Conservation (phyloP, 2,113 vertebrate genomes). For the Cephalopterus ornatus region DNA sequence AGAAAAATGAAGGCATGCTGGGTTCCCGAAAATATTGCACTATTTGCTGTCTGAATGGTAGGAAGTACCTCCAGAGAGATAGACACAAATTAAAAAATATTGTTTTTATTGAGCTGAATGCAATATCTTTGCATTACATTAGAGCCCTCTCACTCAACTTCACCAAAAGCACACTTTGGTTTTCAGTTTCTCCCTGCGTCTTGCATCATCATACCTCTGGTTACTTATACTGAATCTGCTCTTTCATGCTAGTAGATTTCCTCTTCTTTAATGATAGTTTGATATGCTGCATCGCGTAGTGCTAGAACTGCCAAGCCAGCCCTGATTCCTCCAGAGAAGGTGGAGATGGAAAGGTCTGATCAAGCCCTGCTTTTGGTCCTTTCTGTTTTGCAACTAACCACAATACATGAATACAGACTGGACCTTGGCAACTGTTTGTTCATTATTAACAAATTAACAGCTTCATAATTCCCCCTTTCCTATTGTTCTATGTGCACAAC, state of each 20-base stretch:
- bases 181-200: background rate
- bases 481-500: background rate
- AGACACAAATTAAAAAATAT: background rate
- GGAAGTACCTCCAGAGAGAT: background rate
- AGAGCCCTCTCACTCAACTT: background rate
- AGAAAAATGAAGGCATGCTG: background rate
- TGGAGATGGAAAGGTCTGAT: background rate
- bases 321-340: background rate
- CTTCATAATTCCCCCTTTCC: background rate
- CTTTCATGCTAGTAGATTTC: background rate
- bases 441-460: conserved; percentile 13
- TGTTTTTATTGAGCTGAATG: background rate
- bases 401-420: background rate
- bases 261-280: background rate
- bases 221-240: background rate
- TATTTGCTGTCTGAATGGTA: background rate
- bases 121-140: background rate
- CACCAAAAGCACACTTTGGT: background rate
- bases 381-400: background rate
- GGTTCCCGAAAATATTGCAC: background rate
- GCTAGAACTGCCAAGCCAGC: background rate
- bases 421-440: background rate
- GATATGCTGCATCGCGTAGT: background rate
- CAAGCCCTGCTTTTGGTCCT: background rate
- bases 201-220: background rate